Base-by-base conservation (phyloP, 2,113 vertebrate genomes). In the Rhinoptilus africanus region DNA sequence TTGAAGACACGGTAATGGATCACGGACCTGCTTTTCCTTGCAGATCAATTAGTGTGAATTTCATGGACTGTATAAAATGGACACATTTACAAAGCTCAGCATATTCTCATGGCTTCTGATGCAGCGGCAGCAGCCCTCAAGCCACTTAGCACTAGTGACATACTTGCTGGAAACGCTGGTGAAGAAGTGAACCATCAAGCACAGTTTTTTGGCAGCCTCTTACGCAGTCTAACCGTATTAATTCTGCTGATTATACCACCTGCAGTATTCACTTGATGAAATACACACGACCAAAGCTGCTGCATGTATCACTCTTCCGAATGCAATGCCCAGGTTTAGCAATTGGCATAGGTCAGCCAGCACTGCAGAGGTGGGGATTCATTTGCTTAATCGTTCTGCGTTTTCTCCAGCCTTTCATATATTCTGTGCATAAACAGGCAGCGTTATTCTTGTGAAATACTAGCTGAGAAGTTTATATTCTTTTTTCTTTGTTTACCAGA, bases 31-130 rank as follows among this genome's bases (percentile, higher is more conserved):
- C 18, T n/a, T 97, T 96, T 95, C 77, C 87, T 93, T 97, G 60
- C 92, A 97, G 95, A 98, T 97, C 97, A 97, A 97, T 98, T 97
- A 98, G 94, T 91, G 93, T 96, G 95, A 97, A 97, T 98, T 98
- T 98, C 96, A 95, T 91, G 97, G 97, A 93, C 93, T 97, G 91
- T 93, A 96, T 93, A 97, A 95, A 95, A 93, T 84, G 85, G 88
- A 94, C 77, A 88, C 84, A 96, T 96, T 96, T 97, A 95, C 93
- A n/a, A 83, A 97, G 95, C 96, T 98, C 98, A 98, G 98, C 97
- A 90, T 88, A 95, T 97, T 97, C 75, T 97, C 89, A 74, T 3
- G 50, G 91, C 97, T 96, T 85, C 92, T 92, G 84, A 93, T 63
- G 95, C 95, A 96, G 94, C 93, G 97, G 93, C 73, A 93, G 91